Evolutionary conservation across 2,797 vertebrate genomes (phyloP).

Genomic region (Acanthornis magna): DNA sequence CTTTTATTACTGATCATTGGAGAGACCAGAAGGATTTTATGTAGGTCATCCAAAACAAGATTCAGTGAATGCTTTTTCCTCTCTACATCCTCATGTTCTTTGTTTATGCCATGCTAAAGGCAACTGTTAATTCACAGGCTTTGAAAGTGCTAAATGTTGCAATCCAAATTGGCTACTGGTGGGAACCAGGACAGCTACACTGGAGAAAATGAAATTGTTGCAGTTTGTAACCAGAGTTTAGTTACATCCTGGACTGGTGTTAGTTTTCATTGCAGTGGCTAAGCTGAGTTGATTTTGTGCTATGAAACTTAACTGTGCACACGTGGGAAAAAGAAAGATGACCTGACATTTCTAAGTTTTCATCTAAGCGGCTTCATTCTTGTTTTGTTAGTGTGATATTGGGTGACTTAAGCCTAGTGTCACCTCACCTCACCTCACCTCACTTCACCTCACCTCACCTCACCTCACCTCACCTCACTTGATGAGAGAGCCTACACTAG

Average conservation of each 20-base stretch:
- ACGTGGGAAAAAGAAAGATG: not conserved
- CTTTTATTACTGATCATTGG: not conserved
- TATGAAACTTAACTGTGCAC: not conserved
- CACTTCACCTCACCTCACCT: not conserved
- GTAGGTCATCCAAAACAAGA: constrained; percentile 27
- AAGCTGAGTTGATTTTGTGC: not conserved
- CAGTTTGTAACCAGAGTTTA: constrained; percentile 4
- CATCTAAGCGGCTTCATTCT: not conserved
- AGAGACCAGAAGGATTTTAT: constrained; percentile 8
- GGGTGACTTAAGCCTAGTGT: not conserved
- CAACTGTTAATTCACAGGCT: not conserved
- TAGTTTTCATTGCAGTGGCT: not conserved
- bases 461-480: not conserved
- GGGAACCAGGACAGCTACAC: not conserved
- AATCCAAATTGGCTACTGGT: constrained; percentile 17
- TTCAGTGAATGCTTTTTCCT: constrained; percentile 1
- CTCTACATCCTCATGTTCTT: not conserved
- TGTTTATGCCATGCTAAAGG: constrained; percentile 33
- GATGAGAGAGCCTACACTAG: not conserved
- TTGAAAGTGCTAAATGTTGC: not conserved
- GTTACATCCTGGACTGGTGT: not conserved
- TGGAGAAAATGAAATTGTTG: not conserved
- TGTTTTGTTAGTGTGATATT: not conserved
- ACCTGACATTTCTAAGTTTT: not conserved
- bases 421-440: not conserved